These are phyloP conservation scores for Ascidia mentula DNA, from an alignment of 23 tunicate genomes.

Conservation along the genomic window DNA sequence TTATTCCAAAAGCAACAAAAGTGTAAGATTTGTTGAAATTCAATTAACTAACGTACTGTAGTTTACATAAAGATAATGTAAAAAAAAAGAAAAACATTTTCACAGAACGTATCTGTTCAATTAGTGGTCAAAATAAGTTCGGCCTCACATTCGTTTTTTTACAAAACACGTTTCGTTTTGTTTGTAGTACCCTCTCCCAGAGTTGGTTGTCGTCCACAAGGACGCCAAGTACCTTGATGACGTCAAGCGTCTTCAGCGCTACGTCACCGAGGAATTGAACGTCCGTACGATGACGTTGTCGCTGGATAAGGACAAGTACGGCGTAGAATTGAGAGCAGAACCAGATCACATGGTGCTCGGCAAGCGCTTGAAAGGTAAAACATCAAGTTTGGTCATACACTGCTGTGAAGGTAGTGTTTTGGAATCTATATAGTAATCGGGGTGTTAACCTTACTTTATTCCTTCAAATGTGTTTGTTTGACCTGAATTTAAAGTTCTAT, in stretches of 20 bases:
- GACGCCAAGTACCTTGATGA: conserved; percentile 69
- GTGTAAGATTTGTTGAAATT: too few species aligned
- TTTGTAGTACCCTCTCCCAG: conserved; percentile 91
- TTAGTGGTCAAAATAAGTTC: too few species aligned
- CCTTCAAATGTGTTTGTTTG: too few species aligned
- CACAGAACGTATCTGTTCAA: too few species aligned
- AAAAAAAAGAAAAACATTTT: too few species aligned
- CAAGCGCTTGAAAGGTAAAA: conserved; percentile 79
- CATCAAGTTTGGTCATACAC: neutral
- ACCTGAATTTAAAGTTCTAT: too few species aligned
- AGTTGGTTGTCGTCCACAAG: conserved; percentile 96
- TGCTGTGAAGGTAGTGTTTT: neutral
- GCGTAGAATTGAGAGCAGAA: conserved; percentile 77
- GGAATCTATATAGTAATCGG: too few species aligned
- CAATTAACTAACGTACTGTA: too few species aligned
- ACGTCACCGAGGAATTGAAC: conserved; percentile 92
- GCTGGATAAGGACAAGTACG: conserved; percentile 81
- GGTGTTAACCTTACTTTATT: too few species aligned
- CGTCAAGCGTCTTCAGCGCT: conserved; percentile 55
- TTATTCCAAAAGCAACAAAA: too few species aligned
- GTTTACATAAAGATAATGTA: too few species aligned
- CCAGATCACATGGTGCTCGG: conserved; percentile 92
- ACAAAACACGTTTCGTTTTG: neutral
- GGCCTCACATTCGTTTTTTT: too few species aligned
- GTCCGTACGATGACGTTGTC: conserved; percentile 83